Evolutionary conservation across 2,888 invertebrate species (phyloP), one percentile per base, ranked within the genome.

Genomic region (Flabesymbios commensalis): DNA sequence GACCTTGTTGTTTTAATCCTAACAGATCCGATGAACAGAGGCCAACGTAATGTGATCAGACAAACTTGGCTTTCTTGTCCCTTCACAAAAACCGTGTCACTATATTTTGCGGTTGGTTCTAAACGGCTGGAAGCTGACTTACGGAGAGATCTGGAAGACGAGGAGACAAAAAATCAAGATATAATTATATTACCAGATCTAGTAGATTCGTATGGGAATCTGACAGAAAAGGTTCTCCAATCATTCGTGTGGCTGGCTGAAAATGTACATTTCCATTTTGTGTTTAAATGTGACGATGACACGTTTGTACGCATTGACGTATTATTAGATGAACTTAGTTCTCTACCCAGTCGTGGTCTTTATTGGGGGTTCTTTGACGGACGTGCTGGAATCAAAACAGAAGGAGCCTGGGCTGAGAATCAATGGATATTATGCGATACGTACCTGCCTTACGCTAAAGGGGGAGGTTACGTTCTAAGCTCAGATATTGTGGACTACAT

Each of bases 321-420:
- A 67, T 85, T 87, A 66, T 78, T 90, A 5, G 86, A 86, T 63
- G 90, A 93, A 72, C 82, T 93, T 1, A n/a, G n/a, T n/a, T 74
- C 83, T 61, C 83, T 79, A 31, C 36, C 22, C 10, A 17, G 41
- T 7, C 41, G 83, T 59, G 68, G 84, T 83, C 80, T 95, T 0
- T 98, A 98, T 81, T 96, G 96, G 97, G 98, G 98, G 0, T 99
- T 93, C 78, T 95, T 98, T 80, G 89, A 92, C 84, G 98, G 98
- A 0, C 87, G 88, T 67, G 94, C 95, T 1, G 87, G 84, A 64
- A 89, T 94, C 0, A 90, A 90, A 77, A 86, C 86, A 19, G 86
- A 82, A 59, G 96, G 98, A 0, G 93, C 92, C 76, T 99, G 97
- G 96, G 88, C 89, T 73, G 98, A 99, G 82, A 84, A 84, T 0